Percentiles rank a stretch among this genome's conserved stretches.
phyloP scores from a whole-genome alignment of 92 coral and sea anemone species.

The Epizoanthus stellaris region DNA sequence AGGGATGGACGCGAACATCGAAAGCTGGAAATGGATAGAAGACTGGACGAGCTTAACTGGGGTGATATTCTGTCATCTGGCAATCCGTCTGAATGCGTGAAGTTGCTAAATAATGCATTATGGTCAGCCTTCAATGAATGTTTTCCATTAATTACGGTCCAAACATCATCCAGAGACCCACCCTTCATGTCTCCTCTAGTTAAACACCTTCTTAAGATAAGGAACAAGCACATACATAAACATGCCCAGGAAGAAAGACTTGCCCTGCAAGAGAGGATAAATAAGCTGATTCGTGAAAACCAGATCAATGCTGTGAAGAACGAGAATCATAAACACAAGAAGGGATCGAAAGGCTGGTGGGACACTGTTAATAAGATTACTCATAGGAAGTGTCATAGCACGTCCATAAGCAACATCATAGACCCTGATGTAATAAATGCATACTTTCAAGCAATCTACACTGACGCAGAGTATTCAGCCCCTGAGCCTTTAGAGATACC shows the following conservation, averaged over 20 bases:
- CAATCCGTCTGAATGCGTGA: slow-evolving; percentile 35
- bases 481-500: slow-evolving; percentile 55
- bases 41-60: slow-evolving; percentile 43
- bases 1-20: slow-evolving; percentile 59
- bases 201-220: slow-evolving; percentile 24
- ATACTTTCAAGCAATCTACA: slow-evolving; percentile 60
- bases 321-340: slow-evolving; percentile 9
- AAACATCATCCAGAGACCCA: slow-evolving; percentile 57
- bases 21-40: slow-evolving; percentile 53
- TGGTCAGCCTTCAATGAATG: no score
- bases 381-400: slow-evolving; percentile 50
- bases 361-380: slow-evolving; percentile 55
- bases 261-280: slow-evolving; percentile 34
- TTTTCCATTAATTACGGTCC: no score
- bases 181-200: neutral
- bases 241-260: neutral
- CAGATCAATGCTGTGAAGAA: slow-evolving; percentile 59
- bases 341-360: slow-evolving; percentile 60
- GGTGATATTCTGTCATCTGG: slow-evolving; percentile 16
- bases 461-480: slow-evolving; percentile 48
- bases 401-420: slow-evolving; percentile 25
- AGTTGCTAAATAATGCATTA: slow-evolving; percentile 34
- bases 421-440: slow-evolving; percentile 56
- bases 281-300: slow-evolving; percentile 51
- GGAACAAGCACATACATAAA: slow-evolving; percentile 8